Evolutionary conservation across 2,113 vertebrate species (phyloP).

Genomic region (Sylvietta virens): DNA sequence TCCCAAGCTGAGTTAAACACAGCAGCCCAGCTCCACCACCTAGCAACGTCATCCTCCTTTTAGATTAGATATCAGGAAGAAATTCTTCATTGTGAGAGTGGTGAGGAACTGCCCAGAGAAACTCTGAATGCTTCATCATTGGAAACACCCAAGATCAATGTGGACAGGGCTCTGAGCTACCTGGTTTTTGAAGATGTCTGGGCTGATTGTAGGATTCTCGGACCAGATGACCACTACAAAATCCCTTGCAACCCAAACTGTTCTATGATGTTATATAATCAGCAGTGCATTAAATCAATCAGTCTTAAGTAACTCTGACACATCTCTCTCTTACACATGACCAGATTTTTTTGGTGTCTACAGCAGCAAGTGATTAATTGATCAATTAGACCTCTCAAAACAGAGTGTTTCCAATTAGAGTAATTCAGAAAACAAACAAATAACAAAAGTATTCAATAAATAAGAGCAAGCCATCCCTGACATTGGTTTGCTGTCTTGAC

Average conservation of each 20-base stretch:
- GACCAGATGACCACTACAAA: background rate
- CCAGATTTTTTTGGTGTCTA: background rate
- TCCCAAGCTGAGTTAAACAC: background rate
- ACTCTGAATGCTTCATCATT: background rate
- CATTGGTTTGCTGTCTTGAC: background rate
- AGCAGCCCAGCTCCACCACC: background rate
- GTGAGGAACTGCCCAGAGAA: background rate
- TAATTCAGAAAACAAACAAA: background rate
- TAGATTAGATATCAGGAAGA: background rate
- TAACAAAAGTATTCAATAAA: background rate
- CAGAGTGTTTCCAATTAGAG: background rate
- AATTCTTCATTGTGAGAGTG: background rate
- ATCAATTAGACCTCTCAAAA: background rate
- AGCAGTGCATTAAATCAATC: background rate
- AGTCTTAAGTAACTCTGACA: background rate
- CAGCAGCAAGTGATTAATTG: background rate
- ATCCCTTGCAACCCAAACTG: background rate
- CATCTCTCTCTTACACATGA: background rate
- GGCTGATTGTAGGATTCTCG: background rate
- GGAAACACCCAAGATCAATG: background rate
- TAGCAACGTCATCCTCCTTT: background rate
- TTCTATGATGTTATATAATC: background rate
- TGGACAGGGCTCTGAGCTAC: background rate
- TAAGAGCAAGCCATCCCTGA: background rate
- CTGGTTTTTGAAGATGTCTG: background rate